These are phyloP conservation scores for Manduca sexta DNA, from an alignment of 1,140 invertebrate genomes.

Conservation along the genomic window DNA sequence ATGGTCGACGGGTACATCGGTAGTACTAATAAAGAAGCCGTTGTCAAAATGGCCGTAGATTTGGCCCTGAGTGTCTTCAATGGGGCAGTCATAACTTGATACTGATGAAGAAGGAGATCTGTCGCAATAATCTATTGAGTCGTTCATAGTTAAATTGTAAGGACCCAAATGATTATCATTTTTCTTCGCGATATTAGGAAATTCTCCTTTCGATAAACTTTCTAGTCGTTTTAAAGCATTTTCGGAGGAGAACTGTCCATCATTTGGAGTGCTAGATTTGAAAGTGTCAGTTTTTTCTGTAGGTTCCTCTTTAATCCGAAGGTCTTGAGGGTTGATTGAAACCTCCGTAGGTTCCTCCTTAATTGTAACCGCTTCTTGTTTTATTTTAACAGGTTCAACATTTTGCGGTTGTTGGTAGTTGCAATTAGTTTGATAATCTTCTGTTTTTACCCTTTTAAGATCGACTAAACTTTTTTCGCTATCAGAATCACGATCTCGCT, in stretches of 20 bases:
- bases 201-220: constrained; percentile 85
- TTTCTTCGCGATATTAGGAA: constrained; percentile 73
- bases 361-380: constrained; percentile 34
- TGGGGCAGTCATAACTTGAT: constrained; percentile 74
- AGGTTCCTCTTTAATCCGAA: constrained; percentile 51
- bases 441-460: constrained; percentile 58
- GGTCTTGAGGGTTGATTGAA: constrained; percentile 38
- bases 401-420: too few relatives aligned
- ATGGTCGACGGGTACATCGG: constrained; percentile 86
- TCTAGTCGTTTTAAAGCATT: constrained; percentile 86
- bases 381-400: constrained; percentile 27
- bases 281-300: constrained; percentile 25
- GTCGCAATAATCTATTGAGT: constrained; percentile 70
- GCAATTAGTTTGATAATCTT: constrained; percentile 21
- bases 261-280: constrained; percentile 22
- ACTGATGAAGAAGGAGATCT: constrained; percentile 75
- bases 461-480: constrained; percentile 43
- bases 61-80: constrained; percentile 75
- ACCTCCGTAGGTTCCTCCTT: constrained; percentile 44
- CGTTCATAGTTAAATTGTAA: constrained; percentile 53
- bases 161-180: constrained; percentile 38
- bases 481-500: constrained; percentile 21
- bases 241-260: constrained; percentile 58
- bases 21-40: constrained; percentile 81
- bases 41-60: constrained; percentile 82